These are phyloP conservation scores for Maconellicoccus hirsutus DNA, from an alignment of 1,140 invertebrate genomes.

Conservation along the genomic window DNA sequence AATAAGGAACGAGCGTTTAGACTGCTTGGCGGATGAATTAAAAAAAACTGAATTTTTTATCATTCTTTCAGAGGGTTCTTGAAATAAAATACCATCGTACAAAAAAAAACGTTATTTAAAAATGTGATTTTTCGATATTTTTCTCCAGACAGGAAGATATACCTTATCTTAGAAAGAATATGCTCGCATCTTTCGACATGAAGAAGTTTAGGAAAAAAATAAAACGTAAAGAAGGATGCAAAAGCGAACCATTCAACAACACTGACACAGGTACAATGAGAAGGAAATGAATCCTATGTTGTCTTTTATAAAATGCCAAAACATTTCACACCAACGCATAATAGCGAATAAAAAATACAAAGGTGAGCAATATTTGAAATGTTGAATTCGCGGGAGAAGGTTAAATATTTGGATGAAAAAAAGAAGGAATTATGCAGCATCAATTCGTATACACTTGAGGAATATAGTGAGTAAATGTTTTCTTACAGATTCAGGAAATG, in stretches of 20 bases:
- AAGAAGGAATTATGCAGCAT: too few relatives aligned
- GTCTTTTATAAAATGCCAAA: conserved; percentile 4
- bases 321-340: background rate
- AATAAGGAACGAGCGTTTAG: too few relatives aligned
- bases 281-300: conserved; percentile 4
- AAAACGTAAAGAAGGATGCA: background rate
- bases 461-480: too few relatives aligned
- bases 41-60: too few relatives aligned
- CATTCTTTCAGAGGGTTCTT: too few relatives aligned
- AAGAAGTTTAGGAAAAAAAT: background rate
- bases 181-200: background rate
- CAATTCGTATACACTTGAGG: too few relatives aligned
- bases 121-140: background rate
- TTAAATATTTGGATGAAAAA: too few relatives aligned
- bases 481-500: conserved; percentile 1
- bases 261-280: background rate
- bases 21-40: too few relatives aligned
- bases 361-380: too few relatives aligned
- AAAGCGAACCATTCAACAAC: background rate
- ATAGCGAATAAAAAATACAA: background rate
- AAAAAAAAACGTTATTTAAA: too few relatives aligned
- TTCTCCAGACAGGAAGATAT: background rate
- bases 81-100: too few relatives aligned
- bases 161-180: background rate
- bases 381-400: too few relatives aligned